phyloP scores from a whole-genome alignment of 2,113 vertebrate species.

The Rutilus rutilus region DNA sequence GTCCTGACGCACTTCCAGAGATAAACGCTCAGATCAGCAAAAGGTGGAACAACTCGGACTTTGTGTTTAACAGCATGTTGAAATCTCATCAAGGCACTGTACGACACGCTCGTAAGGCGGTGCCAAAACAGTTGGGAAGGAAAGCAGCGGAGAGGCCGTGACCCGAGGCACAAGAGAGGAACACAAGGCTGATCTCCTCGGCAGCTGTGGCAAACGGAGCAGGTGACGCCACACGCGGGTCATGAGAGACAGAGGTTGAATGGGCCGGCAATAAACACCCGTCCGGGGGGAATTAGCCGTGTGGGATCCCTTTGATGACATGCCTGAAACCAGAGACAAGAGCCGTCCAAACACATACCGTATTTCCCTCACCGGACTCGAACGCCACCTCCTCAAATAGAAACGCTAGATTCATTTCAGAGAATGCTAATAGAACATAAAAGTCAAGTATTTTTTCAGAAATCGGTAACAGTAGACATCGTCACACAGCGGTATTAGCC shows the following conservation, averaged over 20 bases:
- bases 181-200: conserved; percentile 7
- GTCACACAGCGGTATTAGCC: neutral
- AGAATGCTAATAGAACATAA: neutral
- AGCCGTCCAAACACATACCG: conserved; percentile 16
- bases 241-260: conserved; percentile 2
- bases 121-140: neutral
- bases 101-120: neutral
- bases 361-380: neutral
- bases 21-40: conserved; percentile 6
- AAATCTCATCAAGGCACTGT: conserved; percentile 1
- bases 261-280: neutral
- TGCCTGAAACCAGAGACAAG: neutral
- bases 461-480: neutral
- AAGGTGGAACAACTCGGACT: conserved; percentile 11
- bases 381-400: neutral
- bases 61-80: neutral
- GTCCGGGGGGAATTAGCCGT: neutral
- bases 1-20: neutral
- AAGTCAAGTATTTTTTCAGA: neutral
- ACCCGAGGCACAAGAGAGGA: neutral
- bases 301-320: conserved; percentile 29
- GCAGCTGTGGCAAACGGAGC: conserved; percentile 39
- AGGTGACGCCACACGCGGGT: conserved; percentile 7
- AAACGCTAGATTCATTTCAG: neutral
- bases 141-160: conserved; percentile 5